Conservation (phyloP, 2,888 invertebrate genomes). For the Drosophila nr. fundita region DNA sequence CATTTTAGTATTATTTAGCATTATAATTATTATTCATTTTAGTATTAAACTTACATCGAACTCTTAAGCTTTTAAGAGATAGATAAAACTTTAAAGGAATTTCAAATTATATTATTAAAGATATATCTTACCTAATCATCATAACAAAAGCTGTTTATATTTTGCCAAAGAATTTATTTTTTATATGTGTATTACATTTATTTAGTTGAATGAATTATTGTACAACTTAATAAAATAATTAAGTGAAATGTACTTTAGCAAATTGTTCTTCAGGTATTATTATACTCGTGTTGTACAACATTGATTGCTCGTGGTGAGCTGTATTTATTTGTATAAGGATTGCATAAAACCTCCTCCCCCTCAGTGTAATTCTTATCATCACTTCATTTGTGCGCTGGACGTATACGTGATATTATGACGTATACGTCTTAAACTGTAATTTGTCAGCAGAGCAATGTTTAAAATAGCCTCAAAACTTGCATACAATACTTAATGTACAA, state of each 20-base stretch:
- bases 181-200: too few species aligned
- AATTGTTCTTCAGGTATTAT: not conserved
- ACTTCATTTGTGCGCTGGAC: conserved; percentile 19
- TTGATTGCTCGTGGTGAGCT: not conserved
- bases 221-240: not conserved
- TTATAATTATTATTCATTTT: too few species aligned
- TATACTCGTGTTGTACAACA: not conserved
- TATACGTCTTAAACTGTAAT: conserved; percentile 45
- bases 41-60: too few species aligned
- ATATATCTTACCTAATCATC: not conserved
- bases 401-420: conserved; percentile 60
- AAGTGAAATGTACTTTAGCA: not conserved
- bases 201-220: too few species aligned
- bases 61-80: not conserved
- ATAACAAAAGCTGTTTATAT: not conserved
- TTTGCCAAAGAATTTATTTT: too few species aligned
- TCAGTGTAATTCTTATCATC: conserved; percentile 13
- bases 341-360: not conserved
- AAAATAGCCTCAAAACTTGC: conserved; percentile 60
- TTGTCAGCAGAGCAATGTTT: conserved; percentile 25
- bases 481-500: conserved; percentile 15
- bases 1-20: too few species aligned
- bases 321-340: not conserved
- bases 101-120: not conserved
- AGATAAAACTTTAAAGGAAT: not conserved